These are phyloP conservation scores for Drosophila ananassae DNA, from an alignment of 1,140 invertebrate genomes.

Conservation along the genomic window DNA sequence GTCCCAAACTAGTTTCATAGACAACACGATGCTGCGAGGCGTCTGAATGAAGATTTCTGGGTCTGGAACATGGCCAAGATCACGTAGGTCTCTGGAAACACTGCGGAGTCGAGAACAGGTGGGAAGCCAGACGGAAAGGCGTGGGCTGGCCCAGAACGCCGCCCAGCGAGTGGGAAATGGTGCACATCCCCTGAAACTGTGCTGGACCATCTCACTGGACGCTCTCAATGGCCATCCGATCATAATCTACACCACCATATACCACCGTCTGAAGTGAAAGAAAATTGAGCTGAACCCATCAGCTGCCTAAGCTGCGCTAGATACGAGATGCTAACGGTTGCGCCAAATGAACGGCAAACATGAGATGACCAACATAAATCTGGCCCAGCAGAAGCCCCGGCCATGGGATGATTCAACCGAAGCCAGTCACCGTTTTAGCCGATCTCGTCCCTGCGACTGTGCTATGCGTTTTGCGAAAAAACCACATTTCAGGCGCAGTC, in stretches of 20 bases:
- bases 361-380: slow-evolving; percentile 68
- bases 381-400: slow-evolving; percentile 15
- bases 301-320: slow-evolving; percentile 25
- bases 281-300: slow-evolving; percentile 59
- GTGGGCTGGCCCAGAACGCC: slow-evolving; percentile 34
- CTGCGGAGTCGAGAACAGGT: slow-evolving; percentile 3
- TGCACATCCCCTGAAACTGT: slow-evolving; percentile 51
- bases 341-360: slow-evolving; percentile 62
- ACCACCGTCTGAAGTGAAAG: slow-evolving; percentile 53
- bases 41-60: slow-evolving; percentile 4
- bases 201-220: slow-evolving; percentile 22
- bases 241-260: slow-evolving; percentile 54
- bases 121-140: slow-evolving; percentile 10
- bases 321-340: slow-evolving; percentile 58
- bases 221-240: slow-evolving; percentile 69
- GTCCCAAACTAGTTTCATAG: slow-evolving; percentile 67
- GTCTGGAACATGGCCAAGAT: slow-evolving; percentile 38
- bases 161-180: slow-evolving; percentile 42
- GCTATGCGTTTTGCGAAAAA: slow-evolving; percentile 4
- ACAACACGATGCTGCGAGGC: slow-evolving; percentile 34
- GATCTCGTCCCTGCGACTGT: slow-evolving; percentile 15
- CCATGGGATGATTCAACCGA: slow-evolving; percentile 39
- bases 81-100: slow-evolving; percentile 53
- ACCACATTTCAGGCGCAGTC: slow-evolving; percentile 17
- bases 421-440: slow-evolving; percentile 10